Evolutionary conservation across 1,140 invertebrate species (phyloP).

Genomic region (Coenobita brevimanus): DNA sequence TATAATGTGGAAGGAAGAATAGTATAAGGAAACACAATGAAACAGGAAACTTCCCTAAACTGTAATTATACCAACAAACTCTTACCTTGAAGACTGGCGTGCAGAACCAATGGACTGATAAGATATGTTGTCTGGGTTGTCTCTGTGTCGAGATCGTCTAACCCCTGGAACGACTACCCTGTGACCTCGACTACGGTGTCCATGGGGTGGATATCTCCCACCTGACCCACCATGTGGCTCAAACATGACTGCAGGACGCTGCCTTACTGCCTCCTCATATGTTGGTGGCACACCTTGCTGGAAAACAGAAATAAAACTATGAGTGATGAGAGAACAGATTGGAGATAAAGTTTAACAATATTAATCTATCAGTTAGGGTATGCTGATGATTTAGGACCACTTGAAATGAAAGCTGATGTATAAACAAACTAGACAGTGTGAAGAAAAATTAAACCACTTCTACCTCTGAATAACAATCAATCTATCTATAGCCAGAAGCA

Average conservation of each 20-base stretch:
- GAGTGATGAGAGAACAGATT: not conserved
- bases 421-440: too few species aligned
- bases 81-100: constrained; percentile 63
- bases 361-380: too few species aligned
- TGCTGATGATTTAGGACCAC: too few species aligned
- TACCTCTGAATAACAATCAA: too few species aligned
- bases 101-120: constrained; percentile 68
- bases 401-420: too few species aligned
- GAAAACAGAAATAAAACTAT: not conserved
- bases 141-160: constrained; percentile 51
- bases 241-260: constrained; percentile 64
- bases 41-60: too few species aligned
- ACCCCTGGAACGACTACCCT: constrained; percentile 46
- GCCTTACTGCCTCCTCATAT: constrained; percentile 74
- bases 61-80: too few species aligned
- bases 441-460: too few species aligned
- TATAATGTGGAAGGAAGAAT: too few species aligned
- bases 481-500: too few species aligned
- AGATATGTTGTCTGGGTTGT: constrained; percentile 67
- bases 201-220: constrained; percentile 53
- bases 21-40: too few species aligned
- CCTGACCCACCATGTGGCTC: constrained; percentile 29
- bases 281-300: constrained; percentile 73
- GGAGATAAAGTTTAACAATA: too few species aligned
- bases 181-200: constrained; percentile 72